Conservation (phyloP, 30 jellyfish, hydroid and myxozoan species). For the Cassiopea xamachana region DNA sequence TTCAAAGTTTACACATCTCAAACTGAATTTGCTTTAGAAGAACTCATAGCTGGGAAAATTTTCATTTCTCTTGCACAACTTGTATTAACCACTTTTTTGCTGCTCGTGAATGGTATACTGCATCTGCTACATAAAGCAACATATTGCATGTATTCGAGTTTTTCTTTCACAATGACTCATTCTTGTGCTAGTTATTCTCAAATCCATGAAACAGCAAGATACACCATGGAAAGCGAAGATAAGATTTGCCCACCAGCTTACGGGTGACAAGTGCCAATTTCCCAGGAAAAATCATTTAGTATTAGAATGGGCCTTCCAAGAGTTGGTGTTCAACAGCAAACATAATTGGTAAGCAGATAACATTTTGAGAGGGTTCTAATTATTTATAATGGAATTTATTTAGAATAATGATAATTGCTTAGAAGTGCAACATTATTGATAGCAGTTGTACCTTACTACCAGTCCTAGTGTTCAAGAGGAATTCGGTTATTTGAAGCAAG, state of each 20-base stretch:
- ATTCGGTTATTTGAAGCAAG: background rate
- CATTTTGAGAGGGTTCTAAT: background rate
- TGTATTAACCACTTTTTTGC: too few relatives aligned
- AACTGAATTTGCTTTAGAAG: too few relatives aligned
- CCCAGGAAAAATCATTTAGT: constrained; percentile 53
- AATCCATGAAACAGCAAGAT: constrained; percentile 29
- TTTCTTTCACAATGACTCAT: background rate
- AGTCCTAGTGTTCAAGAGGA: too few relatives aligned
- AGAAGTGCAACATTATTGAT: too few relatives aligned
- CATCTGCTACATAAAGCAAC: too few relatives aligned
- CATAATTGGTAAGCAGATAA: constrained; percentile 12
- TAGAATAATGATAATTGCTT: background rate
- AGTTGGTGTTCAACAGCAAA: constrained; percentile 20
- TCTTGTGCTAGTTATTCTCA: constrained; percentile 10
- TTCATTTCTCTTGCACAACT: too few relatives aligned
- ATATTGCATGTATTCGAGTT: too few relatives aligned
- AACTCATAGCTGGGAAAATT: too few relatives aligned
- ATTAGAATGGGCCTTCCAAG: constrained; percentile 69
- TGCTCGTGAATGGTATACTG: too few relatives aligned
- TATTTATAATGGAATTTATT: background rate
- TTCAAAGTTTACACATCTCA: too few relatives aligned
- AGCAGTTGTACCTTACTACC: too few relatives aligned
- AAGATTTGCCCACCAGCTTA: constrained; percentile 18
- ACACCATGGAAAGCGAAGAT: constrained; percentile 45
- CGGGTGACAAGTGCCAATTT: constrained; percentile 7